Evolutionary conservation across 2,797 vertebrate species (phyloP).

Genomic region (Natrix natrix): DNA sequence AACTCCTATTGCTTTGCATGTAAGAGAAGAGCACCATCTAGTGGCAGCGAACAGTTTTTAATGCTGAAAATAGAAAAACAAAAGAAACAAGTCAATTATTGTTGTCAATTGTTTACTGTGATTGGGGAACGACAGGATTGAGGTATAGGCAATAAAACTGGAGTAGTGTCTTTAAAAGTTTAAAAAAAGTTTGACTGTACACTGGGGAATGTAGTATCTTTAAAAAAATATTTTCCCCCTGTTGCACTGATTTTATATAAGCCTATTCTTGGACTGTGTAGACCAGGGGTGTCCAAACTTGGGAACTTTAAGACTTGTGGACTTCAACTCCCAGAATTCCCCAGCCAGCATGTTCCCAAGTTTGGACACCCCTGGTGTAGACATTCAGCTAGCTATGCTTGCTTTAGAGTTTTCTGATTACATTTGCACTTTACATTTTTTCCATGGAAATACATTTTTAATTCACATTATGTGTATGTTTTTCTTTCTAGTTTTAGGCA

Average conservation of each 20-base stretch:
- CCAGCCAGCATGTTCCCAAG: no score
- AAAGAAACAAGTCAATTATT: neutral
- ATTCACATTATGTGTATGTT: neutral
- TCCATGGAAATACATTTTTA: neutral
- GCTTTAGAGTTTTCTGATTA: neutral
- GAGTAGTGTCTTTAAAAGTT: neutral
- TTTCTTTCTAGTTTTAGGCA: neutral
- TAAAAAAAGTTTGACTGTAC: neutral
- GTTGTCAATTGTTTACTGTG: neutral
- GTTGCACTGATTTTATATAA: neutral
- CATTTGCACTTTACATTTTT: neutral
- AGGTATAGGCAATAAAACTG: neutral
- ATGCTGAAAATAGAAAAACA: neutral
- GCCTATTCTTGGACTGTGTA: neutral
- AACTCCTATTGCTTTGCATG: neutral
- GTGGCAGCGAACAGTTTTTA: constrained; percentile 35
- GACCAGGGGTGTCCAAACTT: no score
- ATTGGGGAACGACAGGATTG: neutral
- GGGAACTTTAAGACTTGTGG: no score
- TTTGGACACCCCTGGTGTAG: neutral
- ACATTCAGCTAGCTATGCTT: neutral
- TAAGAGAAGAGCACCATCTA: constrained; percentile 63
- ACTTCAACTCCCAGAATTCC: no score
- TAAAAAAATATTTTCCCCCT: neutral
- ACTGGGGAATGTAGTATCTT: neutral